Conservation (phyloP, 2,888 invertebrate species). For the Tribolium freemani region DNA sequence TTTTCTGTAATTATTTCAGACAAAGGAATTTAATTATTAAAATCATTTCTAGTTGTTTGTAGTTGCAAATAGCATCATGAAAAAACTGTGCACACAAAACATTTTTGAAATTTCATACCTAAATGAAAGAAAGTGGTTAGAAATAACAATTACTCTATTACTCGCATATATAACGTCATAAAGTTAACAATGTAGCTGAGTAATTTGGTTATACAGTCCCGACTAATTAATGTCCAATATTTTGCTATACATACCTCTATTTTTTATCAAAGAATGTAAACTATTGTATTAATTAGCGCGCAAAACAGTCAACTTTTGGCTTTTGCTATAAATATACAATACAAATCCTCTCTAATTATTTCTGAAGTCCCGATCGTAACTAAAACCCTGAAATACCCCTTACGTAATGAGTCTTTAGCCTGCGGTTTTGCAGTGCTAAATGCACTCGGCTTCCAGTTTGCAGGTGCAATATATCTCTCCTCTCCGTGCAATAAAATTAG, state of each 20-base stretch:
- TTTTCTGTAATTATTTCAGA: too few relatives aligned
- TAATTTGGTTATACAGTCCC: background rate
- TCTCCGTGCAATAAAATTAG: background rate
- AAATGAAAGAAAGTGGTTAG: too few relatives aligned
- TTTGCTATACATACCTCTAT: background rate
- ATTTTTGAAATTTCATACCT: too few relatives aligned
- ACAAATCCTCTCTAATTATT: background rate
- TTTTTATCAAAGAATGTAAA: background rate
- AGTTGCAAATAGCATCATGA: too few relatives aligned
- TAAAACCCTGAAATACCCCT: background rate
- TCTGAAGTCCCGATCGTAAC: background rate
- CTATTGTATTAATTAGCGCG: background rate
- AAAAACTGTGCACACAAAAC: too few relatives aligned
- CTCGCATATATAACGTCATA: background rate
- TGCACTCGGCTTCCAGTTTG: slow-evolving; percentile 4
- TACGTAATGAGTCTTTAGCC: slow-evolving; percentile 6
- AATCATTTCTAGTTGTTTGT: too few relatives aligned
- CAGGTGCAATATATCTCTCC: slow-evolving; percentile 6
- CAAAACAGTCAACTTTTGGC: background rate
- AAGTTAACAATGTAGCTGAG: background rate
- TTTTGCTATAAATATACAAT: background rate
- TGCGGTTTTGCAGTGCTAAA: slow-evolving; percentile 1
- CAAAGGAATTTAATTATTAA: too few relatives aligned
- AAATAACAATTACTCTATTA: too few relatives aligned
- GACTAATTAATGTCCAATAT: background rate